Evolutionary conservation across 2,113 vertebrate species (phyloP).

Genomic region (Phyllostomus hastatus): DNA sequence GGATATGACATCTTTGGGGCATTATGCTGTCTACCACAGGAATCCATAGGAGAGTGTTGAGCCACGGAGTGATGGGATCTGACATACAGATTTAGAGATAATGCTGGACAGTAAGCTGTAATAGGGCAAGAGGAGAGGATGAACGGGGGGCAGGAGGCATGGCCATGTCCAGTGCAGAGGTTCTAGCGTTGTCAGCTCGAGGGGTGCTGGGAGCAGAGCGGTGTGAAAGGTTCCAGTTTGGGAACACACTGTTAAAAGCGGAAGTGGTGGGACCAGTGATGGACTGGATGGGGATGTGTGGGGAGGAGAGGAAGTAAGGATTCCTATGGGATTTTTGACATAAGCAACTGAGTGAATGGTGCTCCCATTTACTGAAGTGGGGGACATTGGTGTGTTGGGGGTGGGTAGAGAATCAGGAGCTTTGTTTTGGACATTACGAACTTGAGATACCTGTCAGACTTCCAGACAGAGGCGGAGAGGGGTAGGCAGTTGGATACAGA

Average conservation of each 20-base stretch:
- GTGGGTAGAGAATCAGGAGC: background rate
- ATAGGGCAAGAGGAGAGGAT: background rate
- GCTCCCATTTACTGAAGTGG: background rate
- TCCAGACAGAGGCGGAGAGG: background rate
- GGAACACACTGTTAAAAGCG: background rate
- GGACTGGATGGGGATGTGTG: background rate
- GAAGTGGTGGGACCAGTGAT: background rate
- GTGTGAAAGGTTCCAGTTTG: background rate
- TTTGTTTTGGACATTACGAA: background rate
- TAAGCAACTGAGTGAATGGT: background rate
- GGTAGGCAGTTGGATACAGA: accelerated
- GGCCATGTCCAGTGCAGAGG: background rate
- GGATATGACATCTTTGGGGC: too few species aligned
- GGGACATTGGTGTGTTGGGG: background rate
- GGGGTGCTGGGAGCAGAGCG: background rate
- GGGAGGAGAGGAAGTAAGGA: background rate
- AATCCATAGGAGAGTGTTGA: too few species aligned
- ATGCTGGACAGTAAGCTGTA: background rate
- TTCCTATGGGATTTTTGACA: background rate
- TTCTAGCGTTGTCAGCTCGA: background rate
- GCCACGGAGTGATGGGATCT: too few species aligned
- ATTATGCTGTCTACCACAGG: too few species aligned
- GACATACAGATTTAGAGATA: background rate
- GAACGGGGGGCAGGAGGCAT: too few species aligned
- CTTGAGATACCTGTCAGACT: background rate